Evolutionary conservation across 2,888 invertebrate genomes (phyloP).

Genomic region (Steinernema hermaphroditum): DNA sequence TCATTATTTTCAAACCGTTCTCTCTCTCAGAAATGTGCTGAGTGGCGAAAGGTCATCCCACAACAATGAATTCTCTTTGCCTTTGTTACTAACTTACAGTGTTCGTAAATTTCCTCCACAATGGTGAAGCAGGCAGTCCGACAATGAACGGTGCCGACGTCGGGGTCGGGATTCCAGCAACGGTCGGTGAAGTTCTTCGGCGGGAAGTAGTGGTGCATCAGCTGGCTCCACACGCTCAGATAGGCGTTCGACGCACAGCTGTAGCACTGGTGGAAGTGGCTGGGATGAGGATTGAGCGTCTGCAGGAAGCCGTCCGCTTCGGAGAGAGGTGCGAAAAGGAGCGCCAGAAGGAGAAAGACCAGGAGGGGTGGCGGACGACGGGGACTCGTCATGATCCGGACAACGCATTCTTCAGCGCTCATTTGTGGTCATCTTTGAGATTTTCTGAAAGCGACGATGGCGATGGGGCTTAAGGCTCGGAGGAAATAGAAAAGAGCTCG

Average conservation of each 20-base stretch:
- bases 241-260: conserved; percentile 59
- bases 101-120: conserved; percentile 53
- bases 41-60: too few species aligned
- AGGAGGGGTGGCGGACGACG: neutral
- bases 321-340: neutral
- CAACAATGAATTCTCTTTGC: too few species aligned
- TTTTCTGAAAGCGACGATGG: neutral
- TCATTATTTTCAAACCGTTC: too few species aligned
- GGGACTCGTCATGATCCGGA: neutral
- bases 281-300: neutral
- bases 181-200: conserved; percentile 62
- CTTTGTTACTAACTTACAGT: conserved; percentile 37
- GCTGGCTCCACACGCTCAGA: conserved; percentile 53
- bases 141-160: conserved; percentile 55
- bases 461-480: neutral
- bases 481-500: too few species aligned
- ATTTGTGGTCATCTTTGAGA: neutral
- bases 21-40: too few species aligned
- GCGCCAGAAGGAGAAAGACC: neutral
- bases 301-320: neutral
- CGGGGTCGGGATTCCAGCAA: conserved; percentile 44
- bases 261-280: conserved; percentile 38
- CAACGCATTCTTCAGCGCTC: neutral
- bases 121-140: conserved; percentile 60
- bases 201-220: conserved; percentile 62